Evolutionary conservation across 2,888 invertebrate genomes (phyloP), one percentile per base, ranked within the genome.

Genomic region (Halictus quadricinctus): DNA sequence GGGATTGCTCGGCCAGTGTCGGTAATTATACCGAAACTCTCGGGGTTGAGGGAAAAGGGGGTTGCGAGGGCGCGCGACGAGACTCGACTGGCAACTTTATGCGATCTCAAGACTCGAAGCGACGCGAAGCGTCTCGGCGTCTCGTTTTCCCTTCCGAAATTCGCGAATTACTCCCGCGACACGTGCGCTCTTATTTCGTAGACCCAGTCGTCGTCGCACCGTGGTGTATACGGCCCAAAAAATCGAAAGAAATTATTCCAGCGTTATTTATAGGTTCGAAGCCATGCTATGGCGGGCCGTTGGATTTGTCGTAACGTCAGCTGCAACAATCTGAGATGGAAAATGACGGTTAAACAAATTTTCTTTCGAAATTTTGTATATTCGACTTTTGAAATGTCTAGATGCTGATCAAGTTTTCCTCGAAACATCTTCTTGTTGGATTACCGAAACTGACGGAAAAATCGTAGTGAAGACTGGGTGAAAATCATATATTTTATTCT

Each of bases 21-120:
- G 84, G 84, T 83, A 84, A 84, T 84, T 83, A 83, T 83, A 84
- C 79, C 84, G 79, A 84, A 84, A 84, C 83, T 84, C 78, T n/a
- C 54, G 74, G 48, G 77, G 29, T 25, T 15, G 60, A 13, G 60
- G 60, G 60, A 13, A 50, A 43, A 50, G 73, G 60, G 82, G 73
- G 69, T 25, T 54, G n/a, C 21, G 50, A 29, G 46, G 7, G 29
- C 36, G 36, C 25, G 60, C 12, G 15, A 36, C 76, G 12, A 48
- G 64, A 54, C 81, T 41, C 48, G 43, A 64, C 29, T 46, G 7
- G 48, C 13, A 43, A 46, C 69, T 74, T 82, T 73, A 48, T 36
- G 18, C 50, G 72, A 25, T 73, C 66, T 18, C 43, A 2, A 21
- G 69, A 69, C 66, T 29, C 66, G 66, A 36, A 48, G 13, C 72